These are phyloP conservation scores for Amyelois transitella DNA, from an alignment of 1,140 invertebrate genomes.

Conservation along the genomic window DNA sequence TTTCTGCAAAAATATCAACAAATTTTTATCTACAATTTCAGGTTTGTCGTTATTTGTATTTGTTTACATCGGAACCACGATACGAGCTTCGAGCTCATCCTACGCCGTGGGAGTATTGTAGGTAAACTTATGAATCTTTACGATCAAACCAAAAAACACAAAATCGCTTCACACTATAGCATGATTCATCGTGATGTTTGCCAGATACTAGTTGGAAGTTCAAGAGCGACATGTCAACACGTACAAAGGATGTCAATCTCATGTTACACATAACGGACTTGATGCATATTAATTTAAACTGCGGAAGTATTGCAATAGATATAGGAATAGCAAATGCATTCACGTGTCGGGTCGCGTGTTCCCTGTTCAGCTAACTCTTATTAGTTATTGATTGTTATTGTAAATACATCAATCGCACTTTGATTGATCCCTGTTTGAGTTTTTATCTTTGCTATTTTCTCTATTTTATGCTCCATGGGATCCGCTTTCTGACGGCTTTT, in stretches of 20 bases:
- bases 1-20: too few species aligned
- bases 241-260: conserved; percentile 8
- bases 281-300: conserved; percentile 12
- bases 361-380: not conserved
- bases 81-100: too few species aligned
- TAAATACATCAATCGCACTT: not conserved
- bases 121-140: too few species aligned
- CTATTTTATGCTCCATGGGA: not conserved
- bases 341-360: conserved; percentile 12
- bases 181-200: not conserved
- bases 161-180: not conserved
- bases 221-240: not conserved
- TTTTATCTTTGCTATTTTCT: not conserved
- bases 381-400: not conserved
- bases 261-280: conserved; percentile 10
- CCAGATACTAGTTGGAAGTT: not conserved
- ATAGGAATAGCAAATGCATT: conserved; percentile 6
- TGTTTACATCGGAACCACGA: too few species aligned
- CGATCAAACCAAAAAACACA: too few species aligned
- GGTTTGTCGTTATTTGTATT: too few species aligned
- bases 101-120: too few species aligned
- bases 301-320: conserved; percentile 11
- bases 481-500: too few species aligned
- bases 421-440: not conserved
- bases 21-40: too few species aligned